Evolutionary conservation across 2,888 invertebrate species (phyloP), one percentile per base, ranked within the genome.

Genomic region (Beris morrisii): DNA sequence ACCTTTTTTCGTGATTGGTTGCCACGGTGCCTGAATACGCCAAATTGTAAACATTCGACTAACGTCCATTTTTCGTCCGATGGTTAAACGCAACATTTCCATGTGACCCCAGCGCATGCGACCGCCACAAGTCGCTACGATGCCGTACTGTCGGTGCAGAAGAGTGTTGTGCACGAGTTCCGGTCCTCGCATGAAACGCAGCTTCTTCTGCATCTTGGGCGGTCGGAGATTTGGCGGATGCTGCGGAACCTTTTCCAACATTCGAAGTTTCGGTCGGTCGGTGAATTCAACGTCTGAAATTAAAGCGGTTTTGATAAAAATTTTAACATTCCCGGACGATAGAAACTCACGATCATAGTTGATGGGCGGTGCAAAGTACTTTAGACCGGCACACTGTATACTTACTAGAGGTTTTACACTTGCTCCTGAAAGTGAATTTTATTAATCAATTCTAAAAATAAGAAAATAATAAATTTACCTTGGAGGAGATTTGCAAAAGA

Each of bases 21-120:
- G 95, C 98, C 98, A 99, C 0, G 97, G 97, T 0, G 94, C 83
- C 73, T 95, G 95, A 0, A 99, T 83, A 73, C 99, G 84, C 97
- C 97, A 99, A 38, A 94, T 83, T 0, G 96, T 95, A 84, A 97
- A 99, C 90, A 93, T 93, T 73, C 87, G 86, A 70, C 84, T 87
- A 22, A 85, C 80, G 73, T 96, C 90, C 75, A 98, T 85, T 74
- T 90, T 89, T 57, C 91, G 85, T 65, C 91, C 89, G 32, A 97
- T 83, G 7, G 83, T 83, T 9, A 79, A 79, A 77, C 98, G 88
- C 31, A 94, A 85, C 89, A 94, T 90, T 83, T 98, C 97, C 78
- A 93, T 89, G 79, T 97, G 96, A 53, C 89, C 88, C 78, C 84
- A 84, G 67, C 84, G 85, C 72, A 98, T 74, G 71, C 93, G 85